Evolutionary conservation across 2,888 invertebrate genomes (phyloP), one percentile per base, ranked within the genome.

Genomic region (Agrochola macilenta): DNA sequence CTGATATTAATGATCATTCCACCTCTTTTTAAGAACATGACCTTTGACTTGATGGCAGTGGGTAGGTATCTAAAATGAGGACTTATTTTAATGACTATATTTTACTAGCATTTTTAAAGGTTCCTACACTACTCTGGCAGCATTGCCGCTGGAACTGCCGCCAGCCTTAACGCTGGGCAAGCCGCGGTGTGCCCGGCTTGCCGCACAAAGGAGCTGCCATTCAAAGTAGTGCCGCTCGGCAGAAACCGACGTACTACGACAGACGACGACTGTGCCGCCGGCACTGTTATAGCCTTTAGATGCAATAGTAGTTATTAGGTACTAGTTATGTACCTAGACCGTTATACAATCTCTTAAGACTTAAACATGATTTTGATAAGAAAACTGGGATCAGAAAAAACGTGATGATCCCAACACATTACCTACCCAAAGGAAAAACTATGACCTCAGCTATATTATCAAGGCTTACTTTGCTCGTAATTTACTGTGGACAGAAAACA

Each of bases 401-500:
- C 2, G n/a, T 57, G 11, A n/a, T 26, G 14, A 43, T 20, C 14
- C 26, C 9, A 43, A 60, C 11, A 26, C 23, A 20, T 30, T 9
- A 23, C 20, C 1, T 4, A 8, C 9, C 12, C 3, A 39, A 39
- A 39, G 39, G 7, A 39, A 39, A 66, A 20, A 20, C 26, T 12
- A 43, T 9, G 23, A 57, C 17, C 46, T 17, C 17, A 0, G 20
- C 23, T 17, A 14, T 58, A 30, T 17, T 43, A 49, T 54, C 12
- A 2, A 35, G 52, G 23, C 12, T 71, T 26, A 43, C 12, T 57
- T 23, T 26, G 20, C 9, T 61, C n/a, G 2, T 60, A 23, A 60
- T 70, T 77, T 64, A 17, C 57, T 43, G 17, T 4, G 8, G 9
- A 46, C 60, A 71, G 60, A 61, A 69, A 1, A n/a, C 61, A 70